A percentile compares a stretch with the other conserved stretches of the same genome.
phyloP scores from a whole-genome alignment of 2,797 vertebrate species.

The Tapera naevia region DNA sequence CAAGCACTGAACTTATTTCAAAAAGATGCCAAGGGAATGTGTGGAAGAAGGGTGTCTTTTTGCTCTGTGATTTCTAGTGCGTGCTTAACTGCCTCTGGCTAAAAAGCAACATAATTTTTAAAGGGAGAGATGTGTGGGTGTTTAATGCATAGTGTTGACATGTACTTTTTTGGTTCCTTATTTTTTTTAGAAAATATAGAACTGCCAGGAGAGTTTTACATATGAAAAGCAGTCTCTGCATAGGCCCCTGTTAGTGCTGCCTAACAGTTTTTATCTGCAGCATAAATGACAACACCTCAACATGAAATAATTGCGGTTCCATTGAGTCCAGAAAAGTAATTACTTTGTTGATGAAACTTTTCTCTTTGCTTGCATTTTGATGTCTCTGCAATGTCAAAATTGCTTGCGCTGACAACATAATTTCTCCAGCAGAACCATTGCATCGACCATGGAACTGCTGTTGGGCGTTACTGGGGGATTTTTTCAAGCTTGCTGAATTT shows the following conservation, averaged over 20 bases:
- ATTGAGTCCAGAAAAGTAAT: slow-evolving; percentile 36
- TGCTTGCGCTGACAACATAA: slow-evolving; percentile 19
- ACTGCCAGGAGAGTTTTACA: slow-evolving; percentile 9
- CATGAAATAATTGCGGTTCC: background rate
- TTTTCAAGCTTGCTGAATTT: background rate
- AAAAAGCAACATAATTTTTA: background rate
- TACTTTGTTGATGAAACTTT: slow-evolving; percentile 48
- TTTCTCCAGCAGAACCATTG: slow-evolving; percentile 24
- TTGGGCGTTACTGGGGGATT: background rate
- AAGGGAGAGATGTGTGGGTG: background rate
- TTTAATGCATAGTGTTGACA: slow-evolving; percentile 24
- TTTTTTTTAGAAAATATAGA: background rate
- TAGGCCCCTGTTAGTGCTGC: background rate
- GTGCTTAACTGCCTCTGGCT: background rate
- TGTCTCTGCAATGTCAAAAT: slow-evolving; percentile 2
- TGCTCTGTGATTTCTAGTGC: background rate
- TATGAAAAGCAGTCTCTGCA: slow-evolving; percentile 32
- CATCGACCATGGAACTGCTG: background rate
- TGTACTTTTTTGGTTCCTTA: background rate
- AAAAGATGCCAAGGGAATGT: fast-evolving
- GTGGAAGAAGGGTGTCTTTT: background rate
- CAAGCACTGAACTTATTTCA: fast-evolving
- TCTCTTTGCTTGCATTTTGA: slow-evolving; percentile 1
- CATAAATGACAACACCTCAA: slow-evolving; percentile 18
- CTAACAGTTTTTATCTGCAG: background rate